Percentiles rank a stretch among this genome's conserved stretches.
Conservation (phyloP, 2,797 vertebrate genomes). For the Craterocephalus amniculus region DNA sequence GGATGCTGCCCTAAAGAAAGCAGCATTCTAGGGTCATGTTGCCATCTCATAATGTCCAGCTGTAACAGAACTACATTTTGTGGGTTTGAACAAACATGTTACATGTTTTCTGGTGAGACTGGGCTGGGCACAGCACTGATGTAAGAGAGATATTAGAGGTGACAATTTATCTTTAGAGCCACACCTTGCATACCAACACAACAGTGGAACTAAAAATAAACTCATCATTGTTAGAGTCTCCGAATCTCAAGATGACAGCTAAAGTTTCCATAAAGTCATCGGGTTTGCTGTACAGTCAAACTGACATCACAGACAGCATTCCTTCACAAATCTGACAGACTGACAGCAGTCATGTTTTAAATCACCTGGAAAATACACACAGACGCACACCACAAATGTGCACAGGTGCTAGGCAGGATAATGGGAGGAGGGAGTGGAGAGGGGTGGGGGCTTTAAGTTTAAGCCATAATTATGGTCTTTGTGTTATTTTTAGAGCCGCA, state of each 20-base stretch:
- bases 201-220: conserved; percentile 57
- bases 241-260: conserved; percentile 3
- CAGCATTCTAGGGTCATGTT: neutral
- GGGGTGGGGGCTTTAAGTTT: conserved; percentile 56
- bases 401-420: conserved; percentile 61
- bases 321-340: conserved; percentile 26
- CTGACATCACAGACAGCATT: conserved; percentile 47
- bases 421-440: conserved; percentile 49
- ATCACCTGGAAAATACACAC: conserved; percentile 37
- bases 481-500: conserved; percentile 72
- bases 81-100: neutral
- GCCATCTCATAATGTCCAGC: neutral
- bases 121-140: neutral
- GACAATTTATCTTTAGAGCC: conserved; percentile 39
- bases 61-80: neutral
- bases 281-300: conserved; percentile 6
- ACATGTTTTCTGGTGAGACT: conserved; percentile 1
- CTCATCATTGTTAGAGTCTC: conserved; percentile 21
- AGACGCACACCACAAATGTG: conserved; percentile 43
- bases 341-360: conserved; percentile 27
- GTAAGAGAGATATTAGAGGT: conserved; percentile 10
- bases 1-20: neutral
- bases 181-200: conserved; percentile 48
- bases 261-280: conserved; percentile 30
- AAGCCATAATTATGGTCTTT: conserved; percentile 73